Evolutionary conservation across 2,113 vertebrate species (phyloP).

Genomic region (Brachyistius frenatus): DNA sequence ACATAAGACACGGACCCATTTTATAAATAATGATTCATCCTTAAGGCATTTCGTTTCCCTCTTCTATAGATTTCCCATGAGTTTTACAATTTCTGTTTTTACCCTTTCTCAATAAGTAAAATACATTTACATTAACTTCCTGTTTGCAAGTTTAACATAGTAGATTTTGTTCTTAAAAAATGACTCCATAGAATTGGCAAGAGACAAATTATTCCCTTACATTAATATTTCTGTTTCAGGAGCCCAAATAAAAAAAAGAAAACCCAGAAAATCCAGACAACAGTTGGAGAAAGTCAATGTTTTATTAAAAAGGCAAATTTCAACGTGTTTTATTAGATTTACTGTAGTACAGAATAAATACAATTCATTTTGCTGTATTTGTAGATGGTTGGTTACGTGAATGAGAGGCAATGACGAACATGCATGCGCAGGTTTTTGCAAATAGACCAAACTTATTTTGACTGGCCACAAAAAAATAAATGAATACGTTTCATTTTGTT

Average conservation of each 20-base stretch:
- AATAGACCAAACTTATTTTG: too few relatives aligned
- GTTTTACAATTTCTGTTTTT: background rate
- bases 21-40: conserved; percentile 76
- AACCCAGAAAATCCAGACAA: too few relatives aligned
- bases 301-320: background rate
- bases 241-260: too few relatives aligned
- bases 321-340: background rate
- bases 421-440: too few relatives aligned
- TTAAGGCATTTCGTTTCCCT: conserved; percentile 47
- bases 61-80: conserved; percentile 10
- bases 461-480: too few relatives aligned
- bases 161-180: background rate
- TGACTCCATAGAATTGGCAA: background rate
- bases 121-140: background rate
- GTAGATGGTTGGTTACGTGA: too few relatives aligned
- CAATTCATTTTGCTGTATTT: too few relatives aligned
- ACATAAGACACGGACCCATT: conserved; percentile 65
- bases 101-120: background rate
- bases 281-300: background rate
- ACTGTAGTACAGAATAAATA: too few relatives aligned
- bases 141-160: conserved; percentile 13
- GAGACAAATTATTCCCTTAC: background rate
- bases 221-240: too few relatives aligned
- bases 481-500: too few relatives aligned
- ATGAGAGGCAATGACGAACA: too few relatives aligned